Evolutionary conservation across 2,888 invertebrate genomes (phyloP).

Genomic region (Dyspetes luteomarginatus): DNA sequence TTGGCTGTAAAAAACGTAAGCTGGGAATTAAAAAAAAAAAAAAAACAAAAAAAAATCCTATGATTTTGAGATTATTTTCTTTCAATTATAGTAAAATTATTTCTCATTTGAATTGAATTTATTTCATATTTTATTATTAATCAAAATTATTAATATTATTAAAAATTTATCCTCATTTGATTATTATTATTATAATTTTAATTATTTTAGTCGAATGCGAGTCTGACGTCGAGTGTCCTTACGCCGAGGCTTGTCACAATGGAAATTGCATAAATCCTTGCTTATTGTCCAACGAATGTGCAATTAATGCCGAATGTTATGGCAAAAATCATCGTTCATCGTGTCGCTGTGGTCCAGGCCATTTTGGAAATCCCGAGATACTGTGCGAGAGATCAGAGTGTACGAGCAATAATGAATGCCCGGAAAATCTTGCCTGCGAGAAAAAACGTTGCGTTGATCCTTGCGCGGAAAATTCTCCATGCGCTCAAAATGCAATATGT

Average conservation of each 20-base stretch:
- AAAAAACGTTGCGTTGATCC: conserved; percentile 91
- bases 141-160: too few relatives aligned
- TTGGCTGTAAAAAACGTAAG: conserved; percentile 88
- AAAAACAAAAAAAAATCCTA: too few relatives aligned
- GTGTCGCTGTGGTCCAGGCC: conserved; percentile 91
- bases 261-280: conserved; percentile 93
- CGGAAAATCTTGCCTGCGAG: conserved; percentile 89
- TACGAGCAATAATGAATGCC: conserved; percentile 91
- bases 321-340: conserved; percentile 91
- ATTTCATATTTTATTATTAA: too few relatives aligned
- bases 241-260: conserved; percentile 92
- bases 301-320: conserved; percentile 93
- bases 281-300: conserved; percentile 91
- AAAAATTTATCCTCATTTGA: too few relatives aligned
- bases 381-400: conserved; percentile 92
- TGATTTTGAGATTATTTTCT: too few relatives aligned
- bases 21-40: background rate
- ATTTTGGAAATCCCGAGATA: conserved; percentile 91
- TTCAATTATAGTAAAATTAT: too few relatives aligned
- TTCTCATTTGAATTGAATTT: too few relatives aligned
- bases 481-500: conserved; percentile 93
- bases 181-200: too few relatives aligned
- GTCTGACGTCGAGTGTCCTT: conserved; percentile 92
- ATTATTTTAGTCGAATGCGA: conserved; percentile 91
- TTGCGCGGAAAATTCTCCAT: conserved; percentile 89